Evolutionary conservation across 2,888 invertebrate species (phyloP).

Genomic region (Mimumesa dahlbomi): DNA sequence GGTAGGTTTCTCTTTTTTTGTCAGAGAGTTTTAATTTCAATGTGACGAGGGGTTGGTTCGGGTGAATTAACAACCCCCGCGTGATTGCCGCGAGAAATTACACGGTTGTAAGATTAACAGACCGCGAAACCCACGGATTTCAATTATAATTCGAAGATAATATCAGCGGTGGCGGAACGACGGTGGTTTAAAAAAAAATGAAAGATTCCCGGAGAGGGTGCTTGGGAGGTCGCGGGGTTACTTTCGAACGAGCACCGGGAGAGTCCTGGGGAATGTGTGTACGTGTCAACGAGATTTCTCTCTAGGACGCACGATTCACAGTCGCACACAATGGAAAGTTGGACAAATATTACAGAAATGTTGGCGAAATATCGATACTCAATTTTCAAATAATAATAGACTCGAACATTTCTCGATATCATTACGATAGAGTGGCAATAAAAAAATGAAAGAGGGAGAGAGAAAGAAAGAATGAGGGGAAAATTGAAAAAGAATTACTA

Average conservation of each 20-base stretch:
- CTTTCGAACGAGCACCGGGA: neutral
- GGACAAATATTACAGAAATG: slow-evolving; percentile 20
- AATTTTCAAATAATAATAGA: slow-evolving; percentile 30
- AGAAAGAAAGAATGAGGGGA: no score
- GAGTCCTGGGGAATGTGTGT: no score
- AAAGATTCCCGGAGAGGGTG: neutral
- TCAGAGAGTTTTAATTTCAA: neutral
- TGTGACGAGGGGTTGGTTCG: neutral
- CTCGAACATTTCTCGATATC: neutral
- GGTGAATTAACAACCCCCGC: neutral
- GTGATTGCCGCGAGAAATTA: slow-evolving; percentile 5
- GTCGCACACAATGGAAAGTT: no score
- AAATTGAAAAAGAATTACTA: slow-evolving; percentile 3
- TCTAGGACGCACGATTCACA: no score
- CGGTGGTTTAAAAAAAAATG: neutral
- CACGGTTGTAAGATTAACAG: neutral
- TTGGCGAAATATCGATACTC: slow-evolving; percentile 27
- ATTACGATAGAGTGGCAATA: slow-evolving; percentile 2
- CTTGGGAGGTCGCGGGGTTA: neutral
- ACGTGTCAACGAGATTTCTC: no score
- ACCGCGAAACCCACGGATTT: neutral
- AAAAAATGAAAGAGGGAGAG: no score
- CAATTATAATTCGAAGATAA: slow-evolving; percentile 7
- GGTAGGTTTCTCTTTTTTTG: no score
- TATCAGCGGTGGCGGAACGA: neutral